phyloP scores from a whole-genome alignment of 1,140 invertebrate genomes.

The Euglossa dilemma region DNA sequence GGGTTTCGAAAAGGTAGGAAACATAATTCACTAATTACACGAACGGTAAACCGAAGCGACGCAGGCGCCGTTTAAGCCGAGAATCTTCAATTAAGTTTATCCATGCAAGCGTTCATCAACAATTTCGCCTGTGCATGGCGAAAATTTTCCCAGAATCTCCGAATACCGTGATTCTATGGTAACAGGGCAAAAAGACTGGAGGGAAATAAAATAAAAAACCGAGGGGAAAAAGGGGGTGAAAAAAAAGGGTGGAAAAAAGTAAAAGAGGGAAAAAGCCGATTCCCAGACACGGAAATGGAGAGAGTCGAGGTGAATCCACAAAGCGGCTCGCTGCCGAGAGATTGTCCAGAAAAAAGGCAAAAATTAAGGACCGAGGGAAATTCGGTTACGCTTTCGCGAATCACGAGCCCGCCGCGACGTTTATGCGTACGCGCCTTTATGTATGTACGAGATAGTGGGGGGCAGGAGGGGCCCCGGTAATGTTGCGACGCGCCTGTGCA shows the following conservation, averaged over 20 bases:
- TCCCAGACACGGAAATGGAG: background rate
- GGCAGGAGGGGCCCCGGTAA: background rate
- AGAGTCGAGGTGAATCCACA: constrained; percentile 12
- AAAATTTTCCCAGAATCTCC: background rate
- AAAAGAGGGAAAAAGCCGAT: background rate
- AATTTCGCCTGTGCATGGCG: background rate
- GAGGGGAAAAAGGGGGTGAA: background rate
- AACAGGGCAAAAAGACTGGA: background rate
- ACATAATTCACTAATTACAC: background rate
- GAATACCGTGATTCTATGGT: background rate
- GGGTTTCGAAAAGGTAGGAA: background rate
- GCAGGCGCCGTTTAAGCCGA: background rate
- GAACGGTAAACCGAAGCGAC: background rate
- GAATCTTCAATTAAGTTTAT: background rate
- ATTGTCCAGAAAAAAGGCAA: constrained; percentile 26
- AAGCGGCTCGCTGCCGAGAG: background rate
- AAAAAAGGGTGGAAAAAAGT: background rate
- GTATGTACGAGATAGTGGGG: background rate
- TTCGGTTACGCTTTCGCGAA: constrained; percentile 37
- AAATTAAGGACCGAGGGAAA: constrained; percentile 37
- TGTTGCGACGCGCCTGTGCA: background rate
- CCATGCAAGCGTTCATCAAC: background rate
- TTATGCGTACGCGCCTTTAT: background rate
- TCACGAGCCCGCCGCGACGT: background rate
- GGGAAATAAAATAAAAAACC: too few relatives aligned